Percentiles rank a stretch among this genome's conserved stretches.
Conservation (phyloP, 2,113 vertebrate species). For the Phasianus colchicus region DNA sequence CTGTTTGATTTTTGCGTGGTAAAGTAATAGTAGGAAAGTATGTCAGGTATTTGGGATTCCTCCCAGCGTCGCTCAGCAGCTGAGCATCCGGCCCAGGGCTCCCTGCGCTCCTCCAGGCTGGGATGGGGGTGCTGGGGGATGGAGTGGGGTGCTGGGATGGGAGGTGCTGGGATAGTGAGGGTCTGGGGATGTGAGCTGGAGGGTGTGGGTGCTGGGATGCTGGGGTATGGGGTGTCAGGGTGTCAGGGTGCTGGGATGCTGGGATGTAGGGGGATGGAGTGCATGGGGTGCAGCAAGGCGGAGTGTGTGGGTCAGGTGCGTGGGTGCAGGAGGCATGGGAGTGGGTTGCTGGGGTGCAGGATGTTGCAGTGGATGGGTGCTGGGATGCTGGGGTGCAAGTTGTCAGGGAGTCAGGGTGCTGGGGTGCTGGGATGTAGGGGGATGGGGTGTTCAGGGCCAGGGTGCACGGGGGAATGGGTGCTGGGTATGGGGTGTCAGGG, state of each 20-base stretch:
- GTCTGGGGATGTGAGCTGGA: too few relatives aligned
- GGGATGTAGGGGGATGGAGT: not conserved
- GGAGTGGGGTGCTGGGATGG: too few relatives aligned
- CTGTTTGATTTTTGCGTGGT: not conserved
- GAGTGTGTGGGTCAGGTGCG: too few relatives aligned
- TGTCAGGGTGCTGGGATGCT: too few relatives aligned
- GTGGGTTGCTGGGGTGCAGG: too few relatives aligned
- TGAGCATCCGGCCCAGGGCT: not conserved
- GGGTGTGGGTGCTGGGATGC: too few relatives aligned
- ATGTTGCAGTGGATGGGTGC: slow-evolving; percentile 19
- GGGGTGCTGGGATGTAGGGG: not conserved
- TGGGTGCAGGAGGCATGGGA: too few relatives aligned
- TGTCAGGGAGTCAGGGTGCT: not conserved
- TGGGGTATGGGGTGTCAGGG: too few relatives aligned
- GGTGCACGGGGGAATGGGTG: slow-evolving; percentile 33
- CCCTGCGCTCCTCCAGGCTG: fast-evolving
- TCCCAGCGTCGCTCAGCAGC: not conserved
- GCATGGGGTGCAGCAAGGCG: not conserved
- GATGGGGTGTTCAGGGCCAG: not conserved
- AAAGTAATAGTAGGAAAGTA: slow-evolving; percentile 32
- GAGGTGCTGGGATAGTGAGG: too few relatives aligned
- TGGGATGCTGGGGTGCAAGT: not conserved
- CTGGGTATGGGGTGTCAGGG: not conserved
- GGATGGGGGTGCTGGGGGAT: not conserved
- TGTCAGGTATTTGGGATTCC: slow-evolving; percentile 39